phyloP scores from a whole-genome alignment of 92 coral and sea anemone genomes.

The Pocillopora grandis region DNA sequence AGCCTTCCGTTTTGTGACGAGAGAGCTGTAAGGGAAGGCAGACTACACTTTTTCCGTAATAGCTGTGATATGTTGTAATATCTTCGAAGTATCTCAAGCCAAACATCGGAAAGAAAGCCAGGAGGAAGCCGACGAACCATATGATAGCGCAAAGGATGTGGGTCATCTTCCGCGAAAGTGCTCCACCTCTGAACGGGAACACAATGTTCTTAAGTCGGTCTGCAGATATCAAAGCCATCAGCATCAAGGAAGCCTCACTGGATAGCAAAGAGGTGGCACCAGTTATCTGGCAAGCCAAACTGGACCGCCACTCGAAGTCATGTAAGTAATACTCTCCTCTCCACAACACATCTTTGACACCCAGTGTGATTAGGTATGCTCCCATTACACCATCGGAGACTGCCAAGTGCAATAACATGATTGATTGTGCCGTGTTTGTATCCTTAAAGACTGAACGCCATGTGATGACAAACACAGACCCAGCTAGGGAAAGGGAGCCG shows the following conservation, averaged over 20 bases:
- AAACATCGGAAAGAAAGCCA: slow-evolving; percentile 57
- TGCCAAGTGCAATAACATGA: slow-evolving; percentile 69
- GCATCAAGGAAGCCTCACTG: slow-evolving; percentile 79
- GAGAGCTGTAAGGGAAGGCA: slow-evolving; percentile 81
- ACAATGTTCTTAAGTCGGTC: slow-evolving; percentile 76
- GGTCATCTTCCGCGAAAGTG: slow-evolving; percentile 46
- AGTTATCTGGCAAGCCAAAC: slow-evolving; percentile 68
- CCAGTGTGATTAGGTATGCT: slow-evolving; percentile 61
- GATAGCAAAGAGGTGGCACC: slow-evolving; percentile 77
- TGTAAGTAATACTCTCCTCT: slow-evolving; percentile 63
- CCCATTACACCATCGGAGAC: slow-evolving; percentile 84
- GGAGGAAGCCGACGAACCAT: slow-evolving; percentile 54
- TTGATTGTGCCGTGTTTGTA: slow-evolving; percentile 8
- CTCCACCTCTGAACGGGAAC: slow-evolving; percentile 55
- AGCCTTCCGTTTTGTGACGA: slow-evolving; percentile 66
- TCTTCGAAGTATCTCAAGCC: slow-evolving; percentile 63
- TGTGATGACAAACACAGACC: slow-evolving; percentile 65
- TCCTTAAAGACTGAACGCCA: slow-evolving; percentile 72
- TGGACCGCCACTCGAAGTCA: not conserved
- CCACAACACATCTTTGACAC: slow-evolving; percentile 62
- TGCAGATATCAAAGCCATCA: slow-evolving; percentile 67
- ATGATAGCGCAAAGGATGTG: slow-evolving; percentile 51
- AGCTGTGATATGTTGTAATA: not conserved
- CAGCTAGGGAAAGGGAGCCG: slow-evolving; percentile 77
- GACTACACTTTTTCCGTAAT: slow-evolving; percentile 74